These are phyloP conservation scores for Amphipoea lucens DNA, from an alignment of 2,888 invertebrate genomes.

Conservation along the genomic window DNA sequence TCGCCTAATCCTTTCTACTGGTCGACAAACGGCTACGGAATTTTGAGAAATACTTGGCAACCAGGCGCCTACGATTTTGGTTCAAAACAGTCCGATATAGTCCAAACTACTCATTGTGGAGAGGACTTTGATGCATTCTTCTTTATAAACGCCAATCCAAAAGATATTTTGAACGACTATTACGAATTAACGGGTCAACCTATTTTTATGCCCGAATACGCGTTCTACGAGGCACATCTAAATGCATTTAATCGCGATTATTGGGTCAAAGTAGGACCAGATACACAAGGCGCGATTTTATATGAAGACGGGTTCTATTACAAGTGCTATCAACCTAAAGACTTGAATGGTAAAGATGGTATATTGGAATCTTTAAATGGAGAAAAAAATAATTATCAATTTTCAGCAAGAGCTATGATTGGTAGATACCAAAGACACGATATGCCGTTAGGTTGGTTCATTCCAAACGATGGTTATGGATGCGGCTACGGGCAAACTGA, in stretches of 20 bases:
- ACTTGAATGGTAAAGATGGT: slow-evolving; percentile 79
- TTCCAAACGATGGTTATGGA: slow-evolving; percentile 88
- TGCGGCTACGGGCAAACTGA: slow-evolving; percentile 87
- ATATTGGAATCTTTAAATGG: slow-evolving; percentile 86
- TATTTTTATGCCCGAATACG: slow-evolving; percentile 84
- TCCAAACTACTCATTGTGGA: slow-evolving; percentile 76
- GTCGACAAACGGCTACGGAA: slow-evolving; percentile 84
- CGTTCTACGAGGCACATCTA: slow-evolving; percentile 86
- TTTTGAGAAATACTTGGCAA: slow-evolving; percentile 86
- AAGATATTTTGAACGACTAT: slow-evolving; percentile 82
- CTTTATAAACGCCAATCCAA: slow-evolving; percentile 79
- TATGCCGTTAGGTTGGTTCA: slow-evolving; percentile 86
- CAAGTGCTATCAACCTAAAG: slow-evolving; percentile 81
- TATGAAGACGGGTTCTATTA: slow-evolving; percentile 86
- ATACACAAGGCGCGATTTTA: slow-evolving; percentile 76
- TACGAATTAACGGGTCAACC: slow-evolving; percentile 85
- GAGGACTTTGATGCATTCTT: slow-evolving; percentile 83
- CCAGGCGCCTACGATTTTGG: slow-evolving; percentile 84
- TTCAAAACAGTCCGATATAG: slow-evolving; percentile 59
- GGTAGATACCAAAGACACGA: slow-evolving; percentile 84
- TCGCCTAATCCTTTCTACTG: slow-evolving; percentile 87
- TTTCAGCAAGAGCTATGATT: slow-evolving; percentile 87
- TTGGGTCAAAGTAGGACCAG: slow-evolving; percentile 81
- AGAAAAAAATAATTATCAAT: slow-evolving; percentile 86
- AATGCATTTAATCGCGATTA: slow-evolving; percentile 87